Percentiles rank a stretch among this genome's conserved stretches.
Evolutionary conservation across 2,797 vertebrate genomes (phyloP).

Genomic region (Australoheros facetus): DNA sequence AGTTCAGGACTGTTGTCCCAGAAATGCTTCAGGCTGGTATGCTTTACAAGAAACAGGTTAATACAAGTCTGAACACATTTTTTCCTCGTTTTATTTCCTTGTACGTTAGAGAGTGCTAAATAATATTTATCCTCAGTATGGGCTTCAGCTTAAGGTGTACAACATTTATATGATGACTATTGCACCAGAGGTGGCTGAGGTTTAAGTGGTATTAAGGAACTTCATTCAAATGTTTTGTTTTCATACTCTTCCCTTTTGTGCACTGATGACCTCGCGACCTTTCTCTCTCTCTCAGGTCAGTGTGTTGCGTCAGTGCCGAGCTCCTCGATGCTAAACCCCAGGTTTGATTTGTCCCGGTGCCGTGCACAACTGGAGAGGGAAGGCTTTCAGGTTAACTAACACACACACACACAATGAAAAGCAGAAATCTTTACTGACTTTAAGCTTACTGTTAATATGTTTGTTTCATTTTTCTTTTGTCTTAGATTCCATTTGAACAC

Average conservation of each 20-base stretch:
- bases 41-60: not conserved
- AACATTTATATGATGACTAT: not conserved
- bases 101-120: not conserved
- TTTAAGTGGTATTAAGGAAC: not conserved
- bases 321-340: constrained; percentile 65
- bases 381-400: constrained; percentile 74
- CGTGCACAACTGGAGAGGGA: constrained; percentile 66
- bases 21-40: not conserved
- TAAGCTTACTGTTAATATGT: not conserved
- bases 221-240: not conserved
- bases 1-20: not conserved
- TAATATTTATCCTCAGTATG: not conserved
- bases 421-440: not conserved
- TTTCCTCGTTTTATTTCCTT: not conserved
- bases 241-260: no score
- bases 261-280: not conserved
- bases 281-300: constrained; percentile 68
- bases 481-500: constrained; percentile 76
- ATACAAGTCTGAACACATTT: not conserved
- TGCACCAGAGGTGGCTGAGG: not conserved
- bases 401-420: not conserved
- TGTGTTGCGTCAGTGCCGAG: constrained; percentile 68
- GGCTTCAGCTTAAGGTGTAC: not conserved
- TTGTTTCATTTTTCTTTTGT: not conserved
- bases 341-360: constrained; percentile 76